These are phyloP conservation scores for Pagetopsis macropterus DNA, from an alignment of 2,797 vertebrate species.

Conservation along the genomic window DNA sequence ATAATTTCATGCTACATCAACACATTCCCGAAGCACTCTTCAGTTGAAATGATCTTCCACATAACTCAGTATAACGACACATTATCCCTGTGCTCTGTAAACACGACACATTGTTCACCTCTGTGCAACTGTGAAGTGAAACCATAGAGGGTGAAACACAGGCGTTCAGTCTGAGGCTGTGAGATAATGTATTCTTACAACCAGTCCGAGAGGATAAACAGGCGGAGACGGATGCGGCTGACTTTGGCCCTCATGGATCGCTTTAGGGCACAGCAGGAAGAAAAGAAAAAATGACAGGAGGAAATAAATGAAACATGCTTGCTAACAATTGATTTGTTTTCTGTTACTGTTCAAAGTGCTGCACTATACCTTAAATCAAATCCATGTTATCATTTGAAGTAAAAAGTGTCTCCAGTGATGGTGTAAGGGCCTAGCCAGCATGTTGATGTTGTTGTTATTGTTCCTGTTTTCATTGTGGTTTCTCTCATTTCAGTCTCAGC, in stretches of 20 bases:
- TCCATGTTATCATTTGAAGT: not conserved
- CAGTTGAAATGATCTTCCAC: conserved; percentile 7
- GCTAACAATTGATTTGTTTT: no score
- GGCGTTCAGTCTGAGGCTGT: not conserved
- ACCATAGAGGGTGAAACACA: conserved; percentile 9
- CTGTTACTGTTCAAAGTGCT: not conserved
- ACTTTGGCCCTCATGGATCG: not conserved
- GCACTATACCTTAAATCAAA: not conserved
- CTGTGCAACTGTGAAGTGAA: conserved; percentile 6
- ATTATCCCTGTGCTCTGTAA: conserved; percentile 29
- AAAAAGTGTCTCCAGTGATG: not conserved
- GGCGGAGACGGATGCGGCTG: not conserved
- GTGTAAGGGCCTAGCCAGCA: no score
- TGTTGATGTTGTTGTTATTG: no score
- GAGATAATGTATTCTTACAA: conserved; percentile 10
- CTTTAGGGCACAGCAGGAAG: no score
- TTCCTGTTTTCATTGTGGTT: no score
- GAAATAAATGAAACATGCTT: not conserved
- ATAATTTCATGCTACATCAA: conserved; percentile 13
- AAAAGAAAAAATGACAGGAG: not conserved
- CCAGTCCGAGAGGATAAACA: conserved; percentile 6
- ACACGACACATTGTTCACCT: conserved; percentile 5
- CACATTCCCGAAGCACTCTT: not conserved
- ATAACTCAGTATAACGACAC: conserved; percentile 8
- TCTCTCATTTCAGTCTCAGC: no score